Conservation (phyloP, 2,113 vertebrate species). For the Casuarius casuarius region DNA sequence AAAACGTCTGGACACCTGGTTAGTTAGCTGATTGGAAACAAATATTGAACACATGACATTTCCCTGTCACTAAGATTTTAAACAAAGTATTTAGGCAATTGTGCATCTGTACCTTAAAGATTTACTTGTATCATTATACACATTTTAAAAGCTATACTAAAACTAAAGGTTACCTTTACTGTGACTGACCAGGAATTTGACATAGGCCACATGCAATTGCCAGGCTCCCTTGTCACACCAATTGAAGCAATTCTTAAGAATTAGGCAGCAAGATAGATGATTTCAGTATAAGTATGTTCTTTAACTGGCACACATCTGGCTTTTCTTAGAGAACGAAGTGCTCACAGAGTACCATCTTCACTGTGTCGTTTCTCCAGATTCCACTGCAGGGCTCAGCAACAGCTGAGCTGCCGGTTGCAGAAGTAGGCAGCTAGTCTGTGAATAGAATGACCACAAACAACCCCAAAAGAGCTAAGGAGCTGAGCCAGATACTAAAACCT, state of each 20-base stretch:
- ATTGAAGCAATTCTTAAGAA: not conserved
- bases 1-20: not conserved
- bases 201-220: not conserved
- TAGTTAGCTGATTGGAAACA: not conserved
- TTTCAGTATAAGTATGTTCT: not conserved
- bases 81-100: not conserved
- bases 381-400: not conserved
- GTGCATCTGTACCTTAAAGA: not conserved
- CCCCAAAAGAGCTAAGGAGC: not conserved
- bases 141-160: not conserved
- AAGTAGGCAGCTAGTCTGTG: not conserved
- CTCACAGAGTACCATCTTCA: not conserved
- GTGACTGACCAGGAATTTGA: not conserved
- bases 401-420: not conserved
- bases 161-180: not conserved
- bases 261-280: not conserved
- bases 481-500: not conserved
- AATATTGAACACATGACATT: not conserved
- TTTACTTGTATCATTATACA: not conserved
- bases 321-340: not conserved
- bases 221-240: not conserved
- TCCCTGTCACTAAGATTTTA: not conserved
- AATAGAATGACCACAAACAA: not conserved
- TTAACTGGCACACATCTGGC: not conserved
- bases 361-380: not conserved